These are phyloP conservation scores for Cataglyphis rosenhaueri DNA, from an alignment of 2,888 invertebrate species.

Conservation along the genomic window DNA sequence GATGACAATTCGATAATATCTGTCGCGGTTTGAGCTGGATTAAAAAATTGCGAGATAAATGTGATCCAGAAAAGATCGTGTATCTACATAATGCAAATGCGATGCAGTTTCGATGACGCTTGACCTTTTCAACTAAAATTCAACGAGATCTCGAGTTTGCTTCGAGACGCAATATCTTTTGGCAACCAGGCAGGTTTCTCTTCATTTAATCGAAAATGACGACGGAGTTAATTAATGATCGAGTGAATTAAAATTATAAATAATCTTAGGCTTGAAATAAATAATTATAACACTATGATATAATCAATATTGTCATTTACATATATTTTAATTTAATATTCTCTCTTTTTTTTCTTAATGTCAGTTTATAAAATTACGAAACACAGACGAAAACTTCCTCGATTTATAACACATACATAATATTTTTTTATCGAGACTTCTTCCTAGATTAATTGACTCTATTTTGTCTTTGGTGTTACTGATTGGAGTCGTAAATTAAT, in stretches of 20 bases:
- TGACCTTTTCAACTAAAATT: conserved; percentile 34
- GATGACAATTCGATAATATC: not conserved
- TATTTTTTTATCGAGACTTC: not conserved
- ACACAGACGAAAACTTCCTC: not conserved
- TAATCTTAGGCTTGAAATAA: not conserved
- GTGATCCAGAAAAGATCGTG: conserved; percentile 3
- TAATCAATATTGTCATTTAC: not conserved
- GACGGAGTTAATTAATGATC: conserved; percentile 50
- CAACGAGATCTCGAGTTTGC: not conserved
- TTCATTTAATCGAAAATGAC: not conserved
- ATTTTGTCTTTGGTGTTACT: conserved; percentile 4
- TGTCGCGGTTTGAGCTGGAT: not conserved
- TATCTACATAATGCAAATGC: conserved; percentile 32
- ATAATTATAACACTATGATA: not conserved
- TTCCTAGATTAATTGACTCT: not conserved
- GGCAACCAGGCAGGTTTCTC: not conserved
- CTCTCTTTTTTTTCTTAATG: too few relatives aligned
- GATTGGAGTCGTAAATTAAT: conserved; percentile 17
- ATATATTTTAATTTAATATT: not conserved
- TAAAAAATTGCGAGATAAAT: conserved; percentile 19
- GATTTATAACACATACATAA: not conserved
- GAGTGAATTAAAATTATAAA: conserved; percentile 56
- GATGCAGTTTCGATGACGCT: conserved; percentile 7
- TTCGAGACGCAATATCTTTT: not conserved
- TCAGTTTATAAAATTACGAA: not conserved